Base-by-base conservation (phyloP, 2,888 invertebrate genomes). In the Drosophila mettleri region DNA sequence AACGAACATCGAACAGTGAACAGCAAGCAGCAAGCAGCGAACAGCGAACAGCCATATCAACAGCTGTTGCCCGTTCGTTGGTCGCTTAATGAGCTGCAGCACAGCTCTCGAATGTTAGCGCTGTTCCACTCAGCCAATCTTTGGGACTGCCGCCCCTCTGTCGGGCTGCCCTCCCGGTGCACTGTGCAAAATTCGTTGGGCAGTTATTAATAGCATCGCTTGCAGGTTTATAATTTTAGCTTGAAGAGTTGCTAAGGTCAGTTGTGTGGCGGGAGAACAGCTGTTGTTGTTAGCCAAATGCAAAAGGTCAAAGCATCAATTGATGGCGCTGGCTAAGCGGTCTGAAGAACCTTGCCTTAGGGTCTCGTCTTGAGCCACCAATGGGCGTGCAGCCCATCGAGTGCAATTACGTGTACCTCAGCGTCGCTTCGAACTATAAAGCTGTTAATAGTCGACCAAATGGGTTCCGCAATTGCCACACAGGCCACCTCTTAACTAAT, bases 1-100 rank as follows among this genome's bases (percentile, higher is more conserved):
- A 24, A 0, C 41, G 4, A 39, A 12, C 14, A n/a, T 1, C 43
- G 16, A 27, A 16, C 45, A 27, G 2, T 14, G 14, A 33, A 24
- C 22, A 24, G 3, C 34, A 12, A 8, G 9, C 20, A 33, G 2
- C 29, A 10, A 22, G 12, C 24, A 48, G 34, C 36, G 10, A 54
- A 20, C 24, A 60, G 14, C 51, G 18, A 39, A 14, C 27, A 52
- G 27, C 38, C 5, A 48, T 18, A 48, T 45, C 49, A 61, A 41
- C 69, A 65, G 59, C 66, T 77, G 68, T 66, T 78, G 54, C 41
- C 46, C 74, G 79, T 74, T 82, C 77, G 78, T 75, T 81, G 80
- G 58, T 63, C 79, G 81, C 72, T 82, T 83, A 83, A 83, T 83
- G 83, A 84, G 80, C 82, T 84, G 82, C 82, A 84, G 62, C 75